Evolutionary conservation across 2,888 invertebrate genomes (phyloP), one percentile per base, ranked within the genome.

Genomic region (Mimumesa dahlbomi): DNA sequence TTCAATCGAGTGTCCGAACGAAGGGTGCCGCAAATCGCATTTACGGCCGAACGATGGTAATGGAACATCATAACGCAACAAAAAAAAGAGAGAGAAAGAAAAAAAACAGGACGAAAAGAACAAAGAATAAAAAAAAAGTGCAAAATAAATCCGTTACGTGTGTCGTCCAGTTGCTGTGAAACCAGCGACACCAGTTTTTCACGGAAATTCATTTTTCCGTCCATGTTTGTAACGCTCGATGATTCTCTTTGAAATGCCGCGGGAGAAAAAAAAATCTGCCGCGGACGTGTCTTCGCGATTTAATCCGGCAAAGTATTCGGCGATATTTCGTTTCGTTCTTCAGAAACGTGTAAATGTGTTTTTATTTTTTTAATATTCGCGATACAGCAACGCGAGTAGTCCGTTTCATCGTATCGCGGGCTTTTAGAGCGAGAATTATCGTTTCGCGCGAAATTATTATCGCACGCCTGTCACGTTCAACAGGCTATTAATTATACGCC

Each of bases 401-500:
- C 5, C 9, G 25, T 29, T 19, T 16, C 9, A 7, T 36, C 5
- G 29, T 21, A 16, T 25, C 13, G 7, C 5, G 16, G 4, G 53
- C 38, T 25, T 59, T 65, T 53, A 16, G 16, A 50, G n/a, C 13
- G 18, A 18, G 45, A 46, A 53, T 29, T 48, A 40, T 57, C 43
- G 38, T 57, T 19, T 18, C 38, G 31, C 38, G 61, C 13, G 29
- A 70, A 70, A 65, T 73, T 66, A 73, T 70, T 73, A 73, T 57
- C 73, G 45, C 43, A 22, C 38, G 64, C 18, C 64, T 50, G 67
- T 50, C 64, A 54, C 18, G 48, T 38, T 72, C 62, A 63, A 59
- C 48, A 40, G 43, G 67, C 63, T 59, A 75, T 76, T 75, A 72
- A 75, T 72, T 76, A 58, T 31, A 62, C 62, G 38, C 46, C 54